phyloP scores from a whole-genome alignment of 2,113 vertebrate genomes.

The Suricata suricatta region DNA sequence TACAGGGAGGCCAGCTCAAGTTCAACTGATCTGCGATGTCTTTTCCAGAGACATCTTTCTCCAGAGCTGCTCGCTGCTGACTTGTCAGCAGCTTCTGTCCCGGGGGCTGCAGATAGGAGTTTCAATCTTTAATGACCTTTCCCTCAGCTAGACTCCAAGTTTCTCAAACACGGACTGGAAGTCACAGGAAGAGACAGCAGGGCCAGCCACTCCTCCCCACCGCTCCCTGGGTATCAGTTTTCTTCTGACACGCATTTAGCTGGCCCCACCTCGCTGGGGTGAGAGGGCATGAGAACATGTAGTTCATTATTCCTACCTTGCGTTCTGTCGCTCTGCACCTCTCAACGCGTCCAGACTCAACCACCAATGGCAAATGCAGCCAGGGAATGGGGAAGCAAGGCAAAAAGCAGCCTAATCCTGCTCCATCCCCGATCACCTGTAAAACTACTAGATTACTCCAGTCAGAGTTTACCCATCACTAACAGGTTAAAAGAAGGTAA shows the following conservation, averaged over 20 bases:
- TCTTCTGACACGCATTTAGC: background rate
- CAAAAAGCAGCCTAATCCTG: background rate
- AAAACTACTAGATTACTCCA: background rate
- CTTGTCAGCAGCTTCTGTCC: background rate
- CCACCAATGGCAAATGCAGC: rapidly evolving
- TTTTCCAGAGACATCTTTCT: background rate
- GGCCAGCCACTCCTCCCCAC: too few relatives aligned
- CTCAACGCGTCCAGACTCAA: background rate
- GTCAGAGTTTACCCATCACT: background rate
- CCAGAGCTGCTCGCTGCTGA: background rate
- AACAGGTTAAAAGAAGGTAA: background rate
- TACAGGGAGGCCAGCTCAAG: background rate
- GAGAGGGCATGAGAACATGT: background rate
- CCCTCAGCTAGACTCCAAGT: background rate
- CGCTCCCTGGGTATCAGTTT: background rate
- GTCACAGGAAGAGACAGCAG: rapidly evolving
- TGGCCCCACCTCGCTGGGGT: too few relatives aligned
- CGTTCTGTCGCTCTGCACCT: background rate
- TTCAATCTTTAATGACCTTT: background rate
- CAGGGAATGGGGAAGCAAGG: background rate
- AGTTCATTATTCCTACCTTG: background rate
- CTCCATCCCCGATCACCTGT: background rate
- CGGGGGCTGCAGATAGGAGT: rapidly evolving
- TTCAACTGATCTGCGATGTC: background rate
- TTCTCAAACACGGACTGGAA: background rate